Evolutionary conservation across 64 coral and sea anemone species (phyloP).

Genomic region (Montipora capricornis): DNA sequence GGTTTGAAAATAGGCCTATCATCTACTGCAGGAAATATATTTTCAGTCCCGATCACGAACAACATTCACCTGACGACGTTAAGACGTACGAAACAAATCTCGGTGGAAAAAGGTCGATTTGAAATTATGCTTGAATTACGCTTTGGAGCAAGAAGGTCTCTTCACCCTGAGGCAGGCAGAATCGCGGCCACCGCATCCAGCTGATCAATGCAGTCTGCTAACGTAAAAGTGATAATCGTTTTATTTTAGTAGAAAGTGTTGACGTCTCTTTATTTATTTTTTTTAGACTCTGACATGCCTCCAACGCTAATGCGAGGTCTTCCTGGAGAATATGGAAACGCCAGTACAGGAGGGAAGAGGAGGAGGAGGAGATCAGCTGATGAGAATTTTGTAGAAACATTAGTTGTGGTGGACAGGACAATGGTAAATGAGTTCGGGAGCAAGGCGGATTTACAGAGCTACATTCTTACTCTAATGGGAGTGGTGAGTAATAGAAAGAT

Average conservation of each 20-base stretch:
- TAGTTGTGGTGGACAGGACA: slow-evolving; percentile 78
- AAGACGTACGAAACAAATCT: no score
- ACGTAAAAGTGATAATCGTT: no score
- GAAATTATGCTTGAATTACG: background rate
- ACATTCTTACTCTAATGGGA: slow-evolving; percentile 86
- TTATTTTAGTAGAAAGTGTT: background rate
- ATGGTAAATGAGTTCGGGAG: slow-evolving; percentile 86
- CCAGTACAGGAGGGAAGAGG: background rate
- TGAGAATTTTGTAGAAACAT: slow-evolving; percentile 78
- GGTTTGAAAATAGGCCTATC: no score
- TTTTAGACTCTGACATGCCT: slow-evolving; percentile 39
- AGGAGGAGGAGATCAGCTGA: slow-evolving; percentile 66
- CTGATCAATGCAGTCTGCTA: background rate
- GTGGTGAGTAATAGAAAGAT: slow-evolving; percentile 61
- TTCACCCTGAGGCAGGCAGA: background rate
- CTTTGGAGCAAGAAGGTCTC: background rate
- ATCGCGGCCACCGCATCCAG: background rate
- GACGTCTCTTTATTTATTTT: background rate
- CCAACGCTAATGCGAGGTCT: background rate
- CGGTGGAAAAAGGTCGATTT: background rate
- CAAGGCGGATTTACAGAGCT: slow-evolving; percentile 88
- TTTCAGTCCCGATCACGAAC: no score
- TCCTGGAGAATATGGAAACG: background rate
- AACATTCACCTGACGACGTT: no score
- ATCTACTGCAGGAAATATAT: no score